Conservation (phyloP, 1,140 invertebrate species). For the Zaprionus inermis region DNA sequence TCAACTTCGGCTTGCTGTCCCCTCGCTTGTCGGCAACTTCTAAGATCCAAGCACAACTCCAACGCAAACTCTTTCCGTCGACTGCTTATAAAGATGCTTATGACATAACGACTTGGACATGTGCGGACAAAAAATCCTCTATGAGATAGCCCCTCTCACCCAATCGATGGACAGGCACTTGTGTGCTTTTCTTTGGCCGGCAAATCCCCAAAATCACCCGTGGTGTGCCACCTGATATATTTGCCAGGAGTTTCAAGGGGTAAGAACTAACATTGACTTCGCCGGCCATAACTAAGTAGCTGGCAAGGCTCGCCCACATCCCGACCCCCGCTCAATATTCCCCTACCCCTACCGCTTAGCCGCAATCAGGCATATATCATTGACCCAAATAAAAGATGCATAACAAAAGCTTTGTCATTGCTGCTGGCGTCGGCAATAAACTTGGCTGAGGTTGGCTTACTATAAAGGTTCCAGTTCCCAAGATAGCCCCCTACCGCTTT, state of each 20-base stretch:
- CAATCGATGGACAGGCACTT: neutral
- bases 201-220: neutral
- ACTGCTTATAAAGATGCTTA: neutral
- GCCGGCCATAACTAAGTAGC: neutral
- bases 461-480: neutral
- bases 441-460: constrained; percentile 4
- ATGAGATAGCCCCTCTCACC: neutral
- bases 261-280: constrained; percentile 1
- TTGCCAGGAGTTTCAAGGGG: constrained; percentile 4
- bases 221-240: constrained; percentile 1
- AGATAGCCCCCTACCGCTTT: neutral
- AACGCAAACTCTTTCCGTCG: neutral
- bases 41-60: neutral
- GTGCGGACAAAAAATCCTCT: neutral
- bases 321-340: neutral
- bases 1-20: neutral
- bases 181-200: neutral
- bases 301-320: neutral
- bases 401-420: constrained; percentile 2
- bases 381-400: constrained; percentile 7
- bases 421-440: constrained; percentile 4
- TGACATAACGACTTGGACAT: neutral
- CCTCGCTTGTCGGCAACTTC: neutral
- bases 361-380: constrained; percentile 7
- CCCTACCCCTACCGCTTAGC: neutral